Conservation (phyloP, 2,888 invertebrate genomes). For the Chrysotoxum bicinctum region DNA sequence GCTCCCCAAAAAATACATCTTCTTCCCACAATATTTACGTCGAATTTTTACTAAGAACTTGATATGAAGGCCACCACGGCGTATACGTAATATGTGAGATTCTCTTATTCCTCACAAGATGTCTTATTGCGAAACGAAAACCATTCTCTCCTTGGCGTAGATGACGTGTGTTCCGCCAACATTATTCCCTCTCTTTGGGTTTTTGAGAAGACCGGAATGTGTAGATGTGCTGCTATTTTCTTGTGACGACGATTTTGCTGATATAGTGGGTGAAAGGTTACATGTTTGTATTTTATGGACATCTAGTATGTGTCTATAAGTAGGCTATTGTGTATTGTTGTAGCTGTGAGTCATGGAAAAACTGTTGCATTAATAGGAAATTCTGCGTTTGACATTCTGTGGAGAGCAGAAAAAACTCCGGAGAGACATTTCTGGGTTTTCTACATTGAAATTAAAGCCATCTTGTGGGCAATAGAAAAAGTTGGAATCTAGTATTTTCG, state of each 20-base stretch:
- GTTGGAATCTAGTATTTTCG: not conserved
- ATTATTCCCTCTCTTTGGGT: not conserved
- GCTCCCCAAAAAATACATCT: not conserved
- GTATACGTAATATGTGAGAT: constrained; percentile 43
- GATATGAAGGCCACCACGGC: not conserved
- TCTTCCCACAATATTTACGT: not conserved
- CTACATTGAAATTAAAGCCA: not conserved
- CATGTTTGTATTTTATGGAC: not conserved
- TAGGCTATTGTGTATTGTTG: not conserved
- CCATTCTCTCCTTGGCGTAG: constrained; percentile 7
- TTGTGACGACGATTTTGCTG: not conserved
- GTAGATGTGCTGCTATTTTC: not conserved
- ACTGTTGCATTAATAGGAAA: constrained; percentile 32
- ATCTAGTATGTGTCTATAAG: not conserved
- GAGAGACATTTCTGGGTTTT: constrained; percentile 2
- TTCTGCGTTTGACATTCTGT: not conserved
- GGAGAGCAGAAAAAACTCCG: not conserved
- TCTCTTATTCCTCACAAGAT: not conserved
- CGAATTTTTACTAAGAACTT: not conserved
- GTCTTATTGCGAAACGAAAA: not conserved
- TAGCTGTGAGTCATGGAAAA: constrained; percentile 25
- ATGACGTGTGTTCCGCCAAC: constrained; percentile 7
- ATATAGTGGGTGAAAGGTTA: not conserved
- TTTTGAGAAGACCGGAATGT: constrained; percentile 2
- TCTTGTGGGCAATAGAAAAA: constrained; percentile 31